Conservation (phyloP, 2,113 vertebrate species). For the Diadophis punctatus region DNA sequence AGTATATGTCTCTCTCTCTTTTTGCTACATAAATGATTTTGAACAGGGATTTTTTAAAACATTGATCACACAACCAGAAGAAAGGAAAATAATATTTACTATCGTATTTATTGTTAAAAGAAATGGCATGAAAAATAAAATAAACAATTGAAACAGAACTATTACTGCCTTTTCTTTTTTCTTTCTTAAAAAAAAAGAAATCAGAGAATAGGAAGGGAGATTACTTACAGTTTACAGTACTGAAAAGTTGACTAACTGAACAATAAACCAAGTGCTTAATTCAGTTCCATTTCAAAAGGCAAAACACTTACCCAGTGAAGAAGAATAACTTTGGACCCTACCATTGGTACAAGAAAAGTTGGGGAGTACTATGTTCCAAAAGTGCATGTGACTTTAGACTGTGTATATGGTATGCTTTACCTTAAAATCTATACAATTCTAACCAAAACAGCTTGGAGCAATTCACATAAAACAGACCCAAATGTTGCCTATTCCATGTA, state of each 20-base stretch:
- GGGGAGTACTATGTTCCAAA: slow-evolving; percentile 63
- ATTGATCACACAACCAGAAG: neutral
- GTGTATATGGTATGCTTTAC: slow-evolving; percentile 64
- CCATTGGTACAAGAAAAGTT: slow-evolving; percentile 70
- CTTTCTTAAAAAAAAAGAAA: slow-evolving; percentile 19
- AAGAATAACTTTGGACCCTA: slow-evolving; percentile 65
- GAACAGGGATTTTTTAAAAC: neutral
- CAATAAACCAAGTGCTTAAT: slow-evolving; percentile 36
- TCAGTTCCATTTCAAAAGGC: slow-evolving; percentile 32
- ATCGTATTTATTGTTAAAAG: neutral
- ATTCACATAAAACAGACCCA: slow-evolving; percentile 79
- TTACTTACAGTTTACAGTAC: slow-evolving; percentile 22
- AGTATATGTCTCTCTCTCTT: neutral
- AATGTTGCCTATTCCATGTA: slow-evolving; percentile 77
- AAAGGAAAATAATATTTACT: neutral
- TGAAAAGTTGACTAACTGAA: slow-evolving; percentile 51
- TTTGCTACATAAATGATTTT: slow-evolving; percentile 25
- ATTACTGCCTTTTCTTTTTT: neutral
- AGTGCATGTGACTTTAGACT: slow-evolving; percentile 64
- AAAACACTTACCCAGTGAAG: slow-evolving; percentile 48
- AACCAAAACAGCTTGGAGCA: slow-evolving; percentile 83
- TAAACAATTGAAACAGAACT: slow-evolving; percentile 6
- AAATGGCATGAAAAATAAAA: neutral
- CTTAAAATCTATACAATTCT: slow-evolving; percentile 77
- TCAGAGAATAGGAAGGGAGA: slow-evolving; percentile 1